Evolutionary conservation across 2,797 vertebrate species (phyloP).

Genomic region (Lepilemur septentrionalis): DNA sequence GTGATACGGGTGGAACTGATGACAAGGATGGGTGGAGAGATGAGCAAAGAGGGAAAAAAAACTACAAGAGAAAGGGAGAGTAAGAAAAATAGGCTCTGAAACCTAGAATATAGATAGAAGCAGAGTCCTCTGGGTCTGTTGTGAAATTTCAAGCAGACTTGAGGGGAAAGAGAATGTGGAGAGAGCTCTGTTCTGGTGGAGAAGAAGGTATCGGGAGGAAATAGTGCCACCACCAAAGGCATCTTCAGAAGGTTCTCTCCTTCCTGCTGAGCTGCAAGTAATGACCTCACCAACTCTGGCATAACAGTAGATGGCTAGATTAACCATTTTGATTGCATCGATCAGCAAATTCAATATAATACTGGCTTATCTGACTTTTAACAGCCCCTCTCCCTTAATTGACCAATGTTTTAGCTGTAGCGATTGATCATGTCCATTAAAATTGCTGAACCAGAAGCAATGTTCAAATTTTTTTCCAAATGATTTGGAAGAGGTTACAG

Average conservation of each 20-base stretch:
- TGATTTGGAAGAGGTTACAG: neutral
- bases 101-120: neutral
- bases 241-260: neutral
- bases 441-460: neutral
- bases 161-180: neutral
- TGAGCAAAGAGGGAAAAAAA: neutral
- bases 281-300: neutral
- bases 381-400: neutral
- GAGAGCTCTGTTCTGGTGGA: neutral
- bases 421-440: neutral
- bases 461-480: neutral
- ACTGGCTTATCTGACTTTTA: slow-evolving; percentile 31
- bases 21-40: neutral
- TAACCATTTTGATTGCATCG: neutral
- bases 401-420: neutral
- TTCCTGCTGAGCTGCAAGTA: neutral
- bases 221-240: neutral
- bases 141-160: neutral
- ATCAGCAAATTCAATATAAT: slow-evolving; percentile 17
- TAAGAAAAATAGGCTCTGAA: neutral
- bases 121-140: neutral
- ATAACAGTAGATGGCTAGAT: neutral
- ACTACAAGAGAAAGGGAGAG: neutral
- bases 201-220: neutral
- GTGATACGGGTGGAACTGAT: neutral